Base-by-base conservation (phyloP, 2,888 invertebrate species). In the Charanyca ferruginea region DNA sequence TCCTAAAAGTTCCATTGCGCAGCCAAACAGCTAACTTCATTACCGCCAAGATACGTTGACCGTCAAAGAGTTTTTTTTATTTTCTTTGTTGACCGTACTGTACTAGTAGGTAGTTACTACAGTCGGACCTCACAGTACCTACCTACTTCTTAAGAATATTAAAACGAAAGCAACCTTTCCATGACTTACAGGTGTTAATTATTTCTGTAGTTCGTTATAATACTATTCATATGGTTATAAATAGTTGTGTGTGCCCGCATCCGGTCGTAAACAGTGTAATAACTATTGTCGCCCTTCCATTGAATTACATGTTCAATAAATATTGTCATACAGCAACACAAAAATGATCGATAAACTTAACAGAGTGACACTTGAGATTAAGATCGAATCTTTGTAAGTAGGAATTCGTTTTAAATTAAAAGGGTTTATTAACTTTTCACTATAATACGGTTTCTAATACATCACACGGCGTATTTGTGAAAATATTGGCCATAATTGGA, bases 171-270 rank as follows among this genome's bases (percentile, higher is more conserved):
- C 48, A 41, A 28, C 47, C 57, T 62, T 66, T 62, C 54, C 78
- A 78, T 62, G 62, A 61, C 45, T 58, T 60, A 54, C 73, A 67
- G 52, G 62, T 63, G 69, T 68, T 78, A 69, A 80, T 77, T 71
- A 63, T 73, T 55, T 71, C 48, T 68, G 49, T 23, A 42, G 59
- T 70, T 75, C 41, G 60, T 69, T 61, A 63, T 62, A 61, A 63
- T 62, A 61, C 54, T 65, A 63, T 83, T 68, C 67, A 66, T 65
- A 80, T 68, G 63, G 51, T 73, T 66, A 80, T 71, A 67, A 65
- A 60, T 51, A 63, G 49, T 25, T 68, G 80, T 66, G 66, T 72
- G 73, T 53, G 66, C 83, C 83, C 83, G 83, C 83, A 83, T 83
- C 83, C 80, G 78, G 76, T 64, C 73, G 61, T 75, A 74, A 80